A percentile compares a stretch with the other conserved stretches of the same genome.
Evolutionary conservation across 2,113 vertebrate genomes (phyloP).

Genomic region (Oreamnos americanus): DNA sequence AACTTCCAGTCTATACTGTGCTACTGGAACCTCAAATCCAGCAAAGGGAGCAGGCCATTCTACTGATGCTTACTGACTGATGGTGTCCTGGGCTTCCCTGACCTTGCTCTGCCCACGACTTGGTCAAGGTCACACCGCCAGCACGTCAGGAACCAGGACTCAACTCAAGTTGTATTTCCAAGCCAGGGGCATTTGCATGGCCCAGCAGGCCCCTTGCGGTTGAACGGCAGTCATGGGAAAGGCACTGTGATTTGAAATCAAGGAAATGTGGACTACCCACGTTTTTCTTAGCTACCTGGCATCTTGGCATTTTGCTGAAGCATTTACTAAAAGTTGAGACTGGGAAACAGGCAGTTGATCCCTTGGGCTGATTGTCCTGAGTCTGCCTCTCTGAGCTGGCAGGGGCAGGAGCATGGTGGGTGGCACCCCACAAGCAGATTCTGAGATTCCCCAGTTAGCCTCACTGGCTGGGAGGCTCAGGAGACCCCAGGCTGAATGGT

Average conservation of each 20-base stretch:
- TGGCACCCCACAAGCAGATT: neutral
- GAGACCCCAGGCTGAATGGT: neutral
- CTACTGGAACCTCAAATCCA: neutral
- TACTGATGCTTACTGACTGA: neutral
- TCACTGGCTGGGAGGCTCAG: neutral
- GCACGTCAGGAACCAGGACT: neutral
- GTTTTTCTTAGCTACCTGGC: neutral
- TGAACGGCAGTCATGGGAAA: neutral
- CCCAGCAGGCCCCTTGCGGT: neutral
- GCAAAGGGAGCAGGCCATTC: neutral
- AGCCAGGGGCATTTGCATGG: neutral
- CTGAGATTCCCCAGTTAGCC: neutral
- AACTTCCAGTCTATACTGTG: fast-evolving
- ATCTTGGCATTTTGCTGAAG: neutral
- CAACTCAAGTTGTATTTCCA: neutral
- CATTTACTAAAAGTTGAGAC: neutral
- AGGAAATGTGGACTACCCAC: neutral
- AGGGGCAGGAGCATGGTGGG: neutral
- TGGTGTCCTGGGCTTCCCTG: neutral
- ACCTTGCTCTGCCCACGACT: neutral
- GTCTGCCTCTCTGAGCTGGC: neutral
- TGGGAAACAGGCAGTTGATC: neutral
- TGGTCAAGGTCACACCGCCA: conserved; percentile 4
- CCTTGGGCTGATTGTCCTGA: neutral
- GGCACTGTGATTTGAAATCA: neutral